Percentiles rank a stretch among this genome's conserved stretches.
Evolutionary conservation across 53 echinoderm and acorn worm species (phyloP).

Genomic region (Glandiceps talaboti): DNA sequence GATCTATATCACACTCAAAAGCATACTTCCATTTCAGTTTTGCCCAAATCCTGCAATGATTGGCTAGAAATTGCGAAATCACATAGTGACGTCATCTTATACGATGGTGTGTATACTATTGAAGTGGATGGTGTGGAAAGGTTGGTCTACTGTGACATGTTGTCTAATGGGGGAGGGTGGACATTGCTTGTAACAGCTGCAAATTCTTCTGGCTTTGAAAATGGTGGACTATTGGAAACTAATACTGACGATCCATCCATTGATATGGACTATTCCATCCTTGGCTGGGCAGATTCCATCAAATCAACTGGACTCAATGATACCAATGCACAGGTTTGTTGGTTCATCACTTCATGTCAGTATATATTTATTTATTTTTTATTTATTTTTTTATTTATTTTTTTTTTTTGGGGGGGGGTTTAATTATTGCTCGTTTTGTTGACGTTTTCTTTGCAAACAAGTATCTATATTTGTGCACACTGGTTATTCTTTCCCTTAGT

Average conservation of each 20-base stretch:
- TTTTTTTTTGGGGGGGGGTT: too few relatives aligned
- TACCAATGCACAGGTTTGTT: not conserved
- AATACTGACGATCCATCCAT: conserved; percentile 31
- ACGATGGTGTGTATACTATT: conserved; percentile 43
- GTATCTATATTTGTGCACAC: too few relatives aligned
- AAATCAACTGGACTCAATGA: conserved; percentile 25
- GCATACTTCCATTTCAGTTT: not conserved
- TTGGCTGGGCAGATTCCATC: conserved; percentile 41
- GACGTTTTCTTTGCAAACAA: too few relatives aligned
- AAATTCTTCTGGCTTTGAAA: conserved; percentile 33
- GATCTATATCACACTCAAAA: too few relatives aligned
- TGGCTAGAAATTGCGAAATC: not conserved
- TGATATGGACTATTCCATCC: conserved; percentile 54
- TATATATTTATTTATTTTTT: too few relatives aligned
- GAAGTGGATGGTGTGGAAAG: conserved; percentile 5
- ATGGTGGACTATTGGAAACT: conserved; percentile 12
- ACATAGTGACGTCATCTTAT: conserved; percentile 18
- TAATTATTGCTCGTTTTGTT: too few relatives aligned
- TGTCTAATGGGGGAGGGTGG: conserved; percentile 63
- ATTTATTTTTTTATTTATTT: too few relatives aligned
- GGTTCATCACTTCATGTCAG: too few relatives aligned
- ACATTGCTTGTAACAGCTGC: conserved; percentile 51
- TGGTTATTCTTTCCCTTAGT: too few relatives aligned
- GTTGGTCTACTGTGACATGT: conserved; percentile 70
- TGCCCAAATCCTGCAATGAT: not conserved